Evolutionary conservation across 2,113 vertebrate genomes (phyloP).

Genomic region (Caracal caracal): DNA sequence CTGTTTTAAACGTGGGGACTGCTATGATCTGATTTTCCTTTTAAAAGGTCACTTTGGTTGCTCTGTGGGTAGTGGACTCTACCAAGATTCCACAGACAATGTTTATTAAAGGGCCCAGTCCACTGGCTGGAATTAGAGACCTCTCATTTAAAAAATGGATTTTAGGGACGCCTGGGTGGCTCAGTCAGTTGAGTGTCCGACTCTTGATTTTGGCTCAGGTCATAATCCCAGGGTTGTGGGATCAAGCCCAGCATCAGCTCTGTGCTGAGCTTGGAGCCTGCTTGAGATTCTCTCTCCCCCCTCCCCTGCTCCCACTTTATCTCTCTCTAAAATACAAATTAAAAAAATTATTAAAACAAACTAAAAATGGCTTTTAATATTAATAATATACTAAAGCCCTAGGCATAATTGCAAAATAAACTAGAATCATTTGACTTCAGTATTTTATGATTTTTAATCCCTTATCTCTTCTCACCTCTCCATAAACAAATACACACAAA

Average conservation of each 20-base stretch:
- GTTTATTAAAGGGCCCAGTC: neutral
- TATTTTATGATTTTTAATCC: neutral
- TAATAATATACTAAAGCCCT: neutral
- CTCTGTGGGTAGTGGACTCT: neutral
- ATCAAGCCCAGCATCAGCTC: no score
- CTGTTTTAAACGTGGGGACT: neutral
- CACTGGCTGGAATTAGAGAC: neutral
- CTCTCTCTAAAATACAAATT: no score
- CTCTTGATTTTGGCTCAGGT: no score
- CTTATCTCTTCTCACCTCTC: neutral
- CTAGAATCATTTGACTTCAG: neutral
- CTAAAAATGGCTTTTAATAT: neutral
- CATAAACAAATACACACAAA: neutral
- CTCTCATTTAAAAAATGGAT: neutral
- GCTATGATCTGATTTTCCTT: slow-evolving; percentile 17
- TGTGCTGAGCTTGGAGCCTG: no score
- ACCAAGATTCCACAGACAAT: neutral
- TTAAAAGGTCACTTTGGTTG: neutral
- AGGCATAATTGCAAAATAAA: neutral
- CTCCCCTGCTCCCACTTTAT: no score
- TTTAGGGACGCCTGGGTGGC: neutral
- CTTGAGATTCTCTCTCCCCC: no score
- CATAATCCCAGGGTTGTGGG: no score
- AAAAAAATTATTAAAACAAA: no score
- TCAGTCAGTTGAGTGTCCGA: no score